Percentiles rank a stretch among this genome's conserved stretches.
phyloP scores from a whole-genome alignment of 2,797 vertebrate genomes.

The Triplophysa bombifrons region DNA sequence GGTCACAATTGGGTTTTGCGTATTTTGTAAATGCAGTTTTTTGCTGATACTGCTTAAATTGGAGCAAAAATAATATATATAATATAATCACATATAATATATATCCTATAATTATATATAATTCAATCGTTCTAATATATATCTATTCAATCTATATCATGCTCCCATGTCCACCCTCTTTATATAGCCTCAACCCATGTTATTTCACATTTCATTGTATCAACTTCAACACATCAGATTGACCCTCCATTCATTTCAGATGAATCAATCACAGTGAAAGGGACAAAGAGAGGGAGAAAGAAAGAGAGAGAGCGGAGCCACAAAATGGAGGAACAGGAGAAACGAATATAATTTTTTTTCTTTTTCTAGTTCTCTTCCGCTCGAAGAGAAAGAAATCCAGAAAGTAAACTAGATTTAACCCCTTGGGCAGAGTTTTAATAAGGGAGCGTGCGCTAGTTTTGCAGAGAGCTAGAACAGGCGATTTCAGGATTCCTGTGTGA shows the following conservation, averaged over 20 bases:
- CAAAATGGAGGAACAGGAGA: neutral
- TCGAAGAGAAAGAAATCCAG: slow-evolving; percentile 49
- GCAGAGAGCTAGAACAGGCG: slow-evolving; percentile 50
- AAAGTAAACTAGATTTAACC: slow-evolving; percentile 55
- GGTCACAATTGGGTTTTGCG: neutral
- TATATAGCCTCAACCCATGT: slow-evolving; percentile 1
- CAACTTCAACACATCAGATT: slow-evolving; percentile 59
- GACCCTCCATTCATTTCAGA: slow-evolving; percentile 34
- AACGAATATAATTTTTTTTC: slow-evolving; percentile 40
- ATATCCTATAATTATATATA: too few relatives aligned
- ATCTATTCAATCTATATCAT: slow-evolving; percentile 14
- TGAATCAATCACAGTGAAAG: slow-evolving; percentile 28
- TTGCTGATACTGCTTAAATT: neutral
- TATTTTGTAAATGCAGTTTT: neutral
- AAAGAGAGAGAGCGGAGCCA: neutral
- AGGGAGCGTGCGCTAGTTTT: slow-evolving; percentile 52
- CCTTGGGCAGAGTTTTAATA: slow-evolving; percentile 61
- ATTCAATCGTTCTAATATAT: slow-evolving; percentile 22
- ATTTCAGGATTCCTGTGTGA: slow-evolving; percentile 57
- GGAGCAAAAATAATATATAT: neutral
- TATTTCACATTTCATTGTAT: slow-evolving; percentile 58
- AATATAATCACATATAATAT: too few relatives aligned
- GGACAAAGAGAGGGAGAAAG: neutral
- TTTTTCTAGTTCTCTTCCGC: slow-evolving; percentile 38
- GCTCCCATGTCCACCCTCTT: slow-evolving; percentile 17